Evolutionary conservation across 2,113 vertebrate genomes (phyloP), one percentile per base, ranked within the genome.

Genomic region (Menura novaehollandiae): DNA sequence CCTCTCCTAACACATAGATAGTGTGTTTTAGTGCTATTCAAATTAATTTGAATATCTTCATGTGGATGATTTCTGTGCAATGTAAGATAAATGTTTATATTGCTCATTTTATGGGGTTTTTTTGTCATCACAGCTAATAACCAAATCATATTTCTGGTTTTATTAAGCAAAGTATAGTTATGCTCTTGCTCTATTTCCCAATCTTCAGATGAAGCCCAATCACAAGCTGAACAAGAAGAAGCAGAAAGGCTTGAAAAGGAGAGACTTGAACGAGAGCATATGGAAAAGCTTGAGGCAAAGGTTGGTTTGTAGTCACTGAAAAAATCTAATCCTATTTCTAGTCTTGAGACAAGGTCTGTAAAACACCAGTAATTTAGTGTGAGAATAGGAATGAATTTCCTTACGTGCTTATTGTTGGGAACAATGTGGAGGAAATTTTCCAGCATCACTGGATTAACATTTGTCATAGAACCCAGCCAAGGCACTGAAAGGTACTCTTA

Each of bases 241-340:
- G 95, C 96, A 85, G 98, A 98, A 81, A 98, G 97, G 51, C 79
- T 98, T 73, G 98, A 99, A 93, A 98, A 66, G 72, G 97, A 99
- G 81, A 97, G 85, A 43, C 92, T 97, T 26, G 92, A 98, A 75
- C 91, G 68, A 73, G 98, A 99, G 89, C 98, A 95, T 71, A 94
- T 98, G 63, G 78, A 93, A 53, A 96, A 63, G 11, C 98, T 99
- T 6, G 97, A 98, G 88, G 95, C 97, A 52, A 99, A 99, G 97
- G 99, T 99, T 59, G 93, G 94, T 47, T 68, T 20, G 9, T 67
- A n/a, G 20, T 35, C 58, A 32, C 15, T 66, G 67, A 30, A 72
- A 68, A 81, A n/a, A 14, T 60, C n/a, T 52, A 46, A 41, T 63
- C 32, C 24, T 53, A 3, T 59, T 90, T 84, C 75, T 85, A 35